These are phyloP conservation scores for Notospermus geniculatus DNA, from an alignment of 1,140 invertebrate genomes.

Conservation along the genomic window DNA sequence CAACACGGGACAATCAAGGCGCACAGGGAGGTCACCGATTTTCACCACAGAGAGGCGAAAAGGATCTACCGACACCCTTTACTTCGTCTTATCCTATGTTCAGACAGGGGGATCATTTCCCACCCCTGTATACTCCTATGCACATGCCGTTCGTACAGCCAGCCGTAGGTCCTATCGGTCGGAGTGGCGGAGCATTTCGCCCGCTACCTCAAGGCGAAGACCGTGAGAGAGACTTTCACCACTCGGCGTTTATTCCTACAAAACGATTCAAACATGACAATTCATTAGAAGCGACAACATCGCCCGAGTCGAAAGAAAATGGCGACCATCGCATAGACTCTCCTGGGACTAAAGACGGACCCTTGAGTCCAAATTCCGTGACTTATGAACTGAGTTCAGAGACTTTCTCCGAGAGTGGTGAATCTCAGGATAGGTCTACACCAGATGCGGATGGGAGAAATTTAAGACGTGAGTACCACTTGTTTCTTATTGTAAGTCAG, in stretches of 20 bases:
- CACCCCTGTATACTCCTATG: slow-evolving; percentile 43
- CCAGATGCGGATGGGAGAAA: slow-evolving; percentile 46
- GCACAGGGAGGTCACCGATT: slow-evolving; percentile 32
- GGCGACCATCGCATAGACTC: not conserved
- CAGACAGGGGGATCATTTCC: slow-evolving; percentile 41
- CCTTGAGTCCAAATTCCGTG: not conserved
- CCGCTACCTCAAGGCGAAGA: slow-evolving; percentile 33
- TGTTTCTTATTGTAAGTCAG: slow-evolving; percentile 10
- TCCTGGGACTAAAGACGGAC: slow-evolving; percentile 1
- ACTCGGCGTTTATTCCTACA: slow-evolving; percentile 47
- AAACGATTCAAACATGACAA: slow-evolving; percentile 45
- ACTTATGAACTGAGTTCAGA: slow-evolving; percentile 43
- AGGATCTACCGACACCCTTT: slow-evolving; percentile 39
- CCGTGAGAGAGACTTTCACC: slow-evolving; percentile 33
- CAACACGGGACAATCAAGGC: slow-evolving; percentile 62
- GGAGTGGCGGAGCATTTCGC: slow-evolving; percentile 41
- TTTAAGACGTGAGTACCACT: slow-evolving; percentile 44
- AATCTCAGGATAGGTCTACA: slow-evolving; percentile 39
- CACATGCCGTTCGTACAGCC: slow-evolving; percentile 38
- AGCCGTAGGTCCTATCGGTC: slow-evolving; percentile 32
- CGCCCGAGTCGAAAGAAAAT: not conserved
- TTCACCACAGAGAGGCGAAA: slow-evolving; percentile 30
- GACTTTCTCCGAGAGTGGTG: slow-evolving; percentile 41
- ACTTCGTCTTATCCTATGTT: slow-evolving; percentile 42
- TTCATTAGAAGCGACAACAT: not conserved